Percentiles rank a stretch among this genome's conserved stretches.
phyloP scores from a whole-genome alignment of 2,888 invertebrate genomes.

The Luperina testacea region DNA sequence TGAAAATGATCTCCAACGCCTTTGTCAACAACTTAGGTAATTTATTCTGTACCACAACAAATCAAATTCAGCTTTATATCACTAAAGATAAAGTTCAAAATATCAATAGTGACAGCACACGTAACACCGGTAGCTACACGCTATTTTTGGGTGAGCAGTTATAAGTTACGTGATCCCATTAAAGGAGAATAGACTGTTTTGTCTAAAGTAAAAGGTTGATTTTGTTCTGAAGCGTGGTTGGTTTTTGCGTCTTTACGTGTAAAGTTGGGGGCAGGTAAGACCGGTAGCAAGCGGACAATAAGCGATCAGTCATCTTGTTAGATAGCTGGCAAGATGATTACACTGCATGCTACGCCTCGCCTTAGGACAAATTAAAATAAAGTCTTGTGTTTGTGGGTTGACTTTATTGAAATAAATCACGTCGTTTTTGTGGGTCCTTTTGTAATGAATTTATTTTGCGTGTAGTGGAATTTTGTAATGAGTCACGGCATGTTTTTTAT shows the following conservation, averaged over 20 bases:
- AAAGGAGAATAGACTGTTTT: conserved; percentile 57
- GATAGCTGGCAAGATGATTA: conserved; percentile 84
- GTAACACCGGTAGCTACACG: conserved; percentile 67
- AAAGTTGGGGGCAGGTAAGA: conserved; percentile 75
- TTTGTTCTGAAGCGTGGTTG: conserved; percentile 59
- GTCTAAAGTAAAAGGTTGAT: conserved; percentile 51
- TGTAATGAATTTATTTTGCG: conserved; percentile 64
- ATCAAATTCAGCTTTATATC: conserved; percentile 45
- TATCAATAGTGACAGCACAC: conserved; percentile 32
- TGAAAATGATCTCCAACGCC: conserved; percentile 67
- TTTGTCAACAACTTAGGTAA: conserved; percentile 64
- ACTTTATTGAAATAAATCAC: conserved; percentile 66
- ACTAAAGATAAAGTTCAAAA: conserved; percentile 49
- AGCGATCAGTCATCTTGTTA: conserved; percentile 87
- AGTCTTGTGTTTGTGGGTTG: conserved; percentile 61
- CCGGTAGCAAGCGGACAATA: conserved; percentile 88
- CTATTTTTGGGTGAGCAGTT: conserved; percentile 53
- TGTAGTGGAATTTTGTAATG: conserved; percentile 62
- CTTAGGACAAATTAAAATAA: conserved; percentile 81
- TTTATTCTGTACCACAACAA: conserved; percentile 53
- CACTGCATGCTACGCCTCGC: conserved; percentile 73
- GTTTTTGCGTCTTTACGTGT: conserved; percentile 67
- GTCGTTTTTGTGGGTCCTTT: conserved; percentile 58
- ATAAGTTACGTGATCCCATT: conserved; percentile 42
- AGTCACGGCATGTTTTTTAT: conserved; percentile 66